Conservation (phyloP, 2,113 vertebrate genomes). For the Polyodon spathula region DNA sequence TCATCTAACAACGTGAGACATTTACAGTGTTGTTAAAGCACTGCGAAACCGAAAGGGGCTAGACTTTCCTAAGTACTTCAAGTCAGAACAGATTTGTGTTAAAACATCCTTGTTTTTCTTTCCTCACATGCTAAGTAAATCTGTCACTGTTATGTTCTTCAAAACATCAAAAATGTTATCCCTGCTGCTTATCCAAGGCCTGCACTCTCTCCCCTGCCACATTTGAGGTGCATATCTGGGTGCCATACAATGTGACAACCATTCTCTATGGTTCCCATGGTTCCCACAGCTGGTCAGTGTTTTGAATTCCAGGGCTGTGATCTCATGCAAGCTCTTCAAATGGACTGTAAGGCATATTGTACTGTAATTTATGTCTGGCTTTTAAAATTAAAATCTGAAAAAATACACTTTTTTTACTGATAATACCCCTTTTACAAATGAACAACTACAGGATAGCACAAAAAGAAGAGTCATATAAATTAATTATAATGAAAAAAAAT, state of each 20-base stretch:
- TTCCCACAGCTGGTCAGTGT: conserved; percentile 90
- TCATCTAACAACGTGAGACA: neutral
- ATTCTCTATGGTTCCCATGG: conserved; percentile 68
- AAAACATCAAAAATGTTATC: too few relatives aligned
- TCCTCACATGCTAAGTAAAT: neutral
- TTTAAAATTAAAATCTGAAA: too few relatives aligned
- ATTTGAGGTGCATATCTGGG: conserved; percentile 46
- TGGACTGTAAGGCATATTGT: conserved; percentile 13
- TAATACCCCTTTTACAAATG: too few relatives aligned
- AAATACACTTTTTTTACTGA: too few relatives aligned
- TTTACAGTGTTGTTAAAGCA: neutral
- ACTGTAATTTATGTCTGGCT: too few relatives aligned
- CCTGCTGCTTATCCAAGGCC: neutral
- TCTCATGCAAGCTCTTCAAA: conserved; percentile 72
- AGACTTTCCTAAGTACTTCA: neutral
- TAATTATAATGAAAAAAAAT: too few relatives aligned
- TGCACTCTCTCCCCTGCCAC: neutral
- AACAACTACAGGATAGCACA: too few relatives aligned
- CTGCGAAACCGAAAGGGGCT: conserved; percentile 13
- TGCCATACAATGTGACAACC: conserved; percentile 66
- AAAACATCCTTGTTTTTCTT: conserved; percentile 17
- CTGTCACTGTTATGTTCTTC: too few relatives aligned
- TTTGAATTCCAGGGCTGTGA: conserved; percentile 86
- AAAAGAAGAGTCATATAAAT: too few relatives aligned
- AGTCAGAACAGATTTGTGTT: conserved; percentile 23